Evolutionary conservation across 92 coral and sea anemone genomes (phyloP), one percentile per base, ranked within the genome.

Genomic region (Actinernus sp.): DNA sequence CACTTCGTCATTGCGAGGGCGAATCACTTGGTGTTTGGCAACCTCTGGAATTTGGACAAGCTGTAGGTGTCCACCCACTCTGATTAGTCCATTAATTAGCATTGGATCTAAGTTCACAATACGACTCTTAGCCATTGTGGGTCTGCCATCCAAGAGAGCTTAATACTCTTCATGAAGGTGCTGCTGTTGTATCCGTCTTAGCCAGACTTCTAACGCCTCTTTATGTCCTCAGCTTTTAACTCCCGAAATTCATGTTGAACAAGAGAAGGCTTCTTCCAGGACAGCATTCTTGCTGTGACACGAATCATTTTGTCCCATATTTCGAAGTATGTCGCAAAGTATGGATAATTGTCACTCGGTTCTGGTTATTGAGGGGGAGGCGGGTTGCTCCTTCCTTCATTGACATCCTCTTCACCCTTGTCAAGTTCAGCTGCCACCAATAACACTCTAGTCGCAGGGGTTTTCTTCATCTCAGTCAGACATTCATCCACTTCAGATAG

Each of bases 11-110:
- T 48, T 37, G 26, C 45, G 76, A 25, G 84, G 84, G 1, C 65
- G 27, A 28, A 65, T 65, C 10, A 66, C 47, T 40, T 61, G 67
- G 22, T 67, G 61, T 52, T 67, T 67, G 4, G 46, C 31, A 3
- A 30, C 49, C 23, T 49, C 61, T 13, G 76, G 51, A 20, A 68
- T 31, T 8, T 34, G 39, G 12, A 65, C 30, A 28, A 31, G 38
- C 29, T 68, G 65, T 20, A 68, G n/a, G 0, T 65, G 46, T 7
- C 74, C 83, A 52, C 73, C 83, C n/a, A 76, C 84, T 40, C 43
- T 24, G 14, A 66, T 48, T 5, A 54, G 26, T 3, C 13, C 50
- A 31, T 56, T 55, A 4, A 55, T 68, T 20, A 45, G 27, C 16
- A 27, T 44, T 0, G 76, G 69, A 45, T 76, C 84, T 2, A 65